Evolutionary conservation across 2,113 vertebrate genomes (phyloP).

Genomic region (Entelurus aequoreus): DNA sequence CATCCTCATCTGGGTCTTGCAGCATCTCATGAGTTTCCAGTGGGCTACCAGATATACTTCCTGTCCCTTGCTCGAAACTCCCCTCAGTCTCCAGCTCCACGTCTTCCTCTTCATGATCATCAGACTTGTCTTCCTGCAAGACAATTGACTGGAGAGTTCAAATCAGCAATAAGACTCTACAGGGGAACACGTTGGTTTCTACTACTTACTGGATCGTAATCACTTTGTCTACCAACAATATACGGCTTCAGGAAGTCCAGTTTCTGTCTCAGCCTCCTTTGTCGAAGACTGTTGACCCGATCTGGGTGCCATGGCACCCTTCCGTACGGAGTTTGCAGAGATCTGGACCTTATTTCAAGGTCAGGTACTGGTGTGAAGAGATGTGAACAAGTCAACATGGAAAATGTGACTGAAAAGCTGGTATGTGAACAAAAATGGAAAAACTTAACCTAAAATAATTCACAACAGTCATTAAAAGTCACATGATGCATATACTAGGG

Average conservation of each 20-base stretch:
- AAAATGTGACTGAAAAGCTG: neutral
- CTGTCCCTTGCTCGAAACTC: constrained; percentile 28
- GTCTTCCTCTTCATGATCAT: constrained; percentile 16
- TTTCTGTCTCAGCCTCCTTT: constrained; percentile 34
- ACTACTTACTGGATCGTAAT: constrained; percentile 15
- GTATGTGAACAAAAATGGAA: neutral
- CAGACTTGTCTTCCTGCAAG: constrained; percentile 26
- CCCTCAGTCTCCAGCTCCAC: constrained; percentile 29
- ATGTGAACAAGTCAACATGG: neutral
- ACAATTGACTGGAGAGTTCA: neutral
- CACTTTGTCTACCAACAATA: constrained; percentile 18
- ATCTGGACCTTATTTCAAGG: constrained; percentile 32
- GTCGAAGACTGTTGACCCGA: constrained; percentile 20
- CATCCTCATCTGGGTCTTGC: constrained; percentile 12
- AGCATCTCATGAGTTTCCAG: constrained; percentile 4
- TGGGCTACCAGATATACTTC: constrained; percentile 13
- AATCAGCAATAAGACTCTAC: neutral
- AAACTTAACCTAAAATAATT: too few relatives aligned
- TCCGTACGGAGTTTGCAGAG: constrained; percentile 28
- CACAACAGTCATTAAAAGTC: too few relatives aligned
- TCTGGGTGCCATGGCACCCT: constrained; percentile 25
- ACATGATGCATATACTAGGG: too few relatives aligned
- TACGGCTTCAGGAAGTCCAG: constrained; percentile 31
- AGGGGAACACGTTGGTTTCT: neutral
- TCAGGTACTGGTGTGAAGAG: constrained; percentile 20